These are phyloP conservation scores for Argyrosomus regius DNA, from an alignment of 2,797 vertebrate species.

Conservation along the genomic window DNA sequence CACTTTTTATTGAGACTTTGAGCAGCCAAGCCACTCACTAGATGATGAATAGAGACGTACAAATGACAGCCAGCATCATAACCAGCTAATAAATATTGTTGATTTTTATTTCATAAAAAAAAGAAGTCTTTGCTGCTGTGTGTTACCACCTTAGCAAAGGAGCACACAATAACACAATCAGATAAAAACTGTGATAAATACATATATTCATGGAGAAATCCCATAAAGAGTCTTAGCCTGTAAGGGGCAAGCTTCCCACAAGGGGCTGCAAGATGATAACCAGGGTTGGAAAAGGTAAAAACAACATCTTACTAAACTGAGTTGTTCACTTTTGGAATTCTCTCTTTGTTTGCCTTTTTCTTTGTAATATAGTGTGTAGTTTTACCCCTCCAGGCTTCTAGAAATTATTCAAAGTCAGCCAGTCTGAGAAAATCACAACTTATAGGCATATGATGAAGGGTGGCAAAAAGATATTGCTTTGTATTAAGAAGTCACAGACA, in stretches of 20 bases:
- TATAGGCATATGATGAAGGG: background rate
- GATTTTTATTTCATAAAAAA: background rate
- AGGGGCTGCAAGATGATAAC: background rate
- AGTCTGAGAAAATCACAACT: background rate
- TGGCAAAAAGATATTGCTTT: background rate
- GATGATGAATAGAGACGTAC: conserved; percentile 20
- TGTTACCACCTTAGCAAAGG: background rate
- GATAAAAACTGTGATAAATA: background rate
- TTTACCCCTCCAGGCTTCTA: background rate
- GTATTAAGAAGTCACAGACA: background rate
- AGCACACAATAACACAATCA: background rate
- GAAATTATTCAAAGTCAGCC: background rate
- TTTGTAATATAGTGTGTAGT: background rate
- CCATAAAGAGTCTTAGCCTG: background rate
- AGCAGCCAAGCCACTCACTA: conserved; percentile 15
- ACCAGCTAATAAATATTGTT: background rate
- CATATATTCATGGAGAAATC: background rate
- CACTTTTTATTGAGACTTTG: conserved; percentile 25
- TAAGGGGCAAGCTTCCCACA: background rate
- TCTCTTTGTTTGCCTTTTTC: background rate
- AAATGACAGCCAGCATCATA: conserved; percentile 17
- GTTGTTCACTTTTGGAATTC: background rate
- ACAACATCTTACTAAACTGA: no score
- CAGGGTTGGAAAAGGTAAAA: background rate
- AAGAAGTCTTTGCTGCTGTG: background rate